Percentiles rank a stretch among this genome's conserved stretches.
Conservation (phyloP, 2,888 invertebrate species). For the Amiota communis region DNA sequence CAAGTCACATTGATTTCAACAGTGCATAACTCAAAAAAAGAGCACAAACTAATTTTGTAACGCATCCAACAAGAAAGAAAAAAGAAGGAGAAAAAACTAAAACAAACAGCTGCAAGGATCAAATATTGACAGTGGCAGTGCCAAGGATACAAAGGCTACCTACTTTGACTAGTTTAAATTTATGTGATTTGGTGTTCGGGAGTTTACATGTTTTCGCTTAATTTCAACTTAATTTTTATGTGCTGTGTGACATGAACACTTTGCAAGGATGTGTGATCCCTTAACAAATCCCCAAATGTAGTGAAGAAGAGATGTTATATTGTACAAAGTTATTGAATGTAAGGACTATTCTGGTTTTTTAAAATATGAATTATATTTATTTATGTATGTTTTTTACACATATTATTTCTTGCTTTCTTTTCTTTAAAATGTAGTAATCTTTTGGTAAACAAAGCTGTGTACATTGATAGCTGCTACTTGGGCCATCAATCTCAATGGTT, state of each 20-base stretch:
- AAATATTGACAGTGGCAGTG: slow-evolving; percentile 22
- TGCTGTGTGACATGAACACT: slow-evolving; percentile 37
- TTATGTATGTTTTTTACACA: not conserved
- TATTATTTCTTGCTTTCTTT: not conserved
- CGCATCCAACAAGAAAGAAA: slow-evolving; percentile 20
- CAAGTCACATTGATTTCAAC: slow-evolving; percentile 57
- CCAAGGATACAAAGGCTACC: not conserved
- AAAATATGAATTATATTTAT: not conserved
- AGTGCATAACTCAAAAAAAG: slow-evolving; percentile 53
- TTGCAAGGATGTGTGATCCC: not conserved
- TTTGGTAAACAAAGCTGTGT: not conserved
- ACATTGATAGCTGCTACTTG: slow-evolving; percentile 13
- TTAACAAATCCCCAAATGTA: too few relatives aligned
- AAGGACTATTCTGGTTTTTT: not conserved
- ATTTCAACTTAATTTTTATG: slow-evolving; percentile 68
- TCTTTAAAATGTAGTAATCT: slow-evolving; percentile 3
- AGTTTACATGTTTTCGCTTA: slow-evolving; percentile 68
- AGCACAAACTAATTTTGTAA: slow-evolving; percentile 46
- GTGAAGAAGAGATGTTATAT: too few relatives aligned
- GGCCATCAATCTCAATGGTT: not conserved
- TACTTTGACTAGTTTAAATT: slow-evolving; percentile 46
- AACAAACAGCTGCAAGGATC: slow-evolving; percentile 52
- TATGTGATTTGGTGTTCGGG: slow-evolving; percentile 57
- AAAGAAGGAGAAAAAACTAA: not conserved
- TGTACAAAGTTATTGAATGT: too few relatives aligned